Base-by-base conservation (phyloP, 2,888 invertebrate species). In the Dynastes tityus region DNA sequence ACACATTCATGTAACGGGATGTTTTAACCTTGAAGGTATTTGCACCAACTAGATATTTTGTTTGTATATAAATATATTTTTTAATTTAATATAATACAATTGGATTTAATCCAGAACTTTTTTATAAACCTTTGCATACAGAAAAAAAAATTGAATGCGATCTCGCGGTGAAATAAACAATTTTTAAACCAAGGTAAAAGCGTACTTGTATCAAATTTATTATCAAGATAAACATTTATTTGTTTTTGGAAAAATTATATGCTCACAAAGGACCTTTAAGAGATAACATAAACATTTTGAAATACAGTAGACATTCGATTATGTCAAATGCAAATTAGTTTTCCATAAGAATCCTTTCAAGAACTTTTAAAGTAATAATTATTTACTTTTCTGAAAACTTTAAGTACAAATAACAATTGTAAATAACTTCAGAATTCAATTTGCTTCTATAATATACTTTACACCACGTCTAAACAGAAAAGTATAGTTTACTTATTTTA, bases 1-100 rank as follows among this genome's bases (percentile, higher is more conserved):
- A 64, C 32, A 64, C 64, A 37, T 32, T 37, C 29, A 64, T 64
- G 64, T 64, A 64, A 13, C 29, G 53, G 53, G 53, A 70, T 53
- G 32, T 51, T 29, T 32, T 70, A 70, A 53, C 70, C 70, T 70
- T 70, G 70, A 55, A 29, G 64, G 37, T 64, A 64, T 64, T 64
- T 64, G 64, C 64, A 64, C 37, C 70, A 70, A 51, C 29, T 70
- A 70, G 53, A 27, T 70, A 70, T 70, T 70, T 70, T 53, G 70
- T 53, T 53, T 70, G 70, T 70, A 53, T 70, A 70, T 70, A 70
- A 70, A 70, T 70, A 70, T 53, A 70, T 45, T 70, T 53, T 70
- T 70, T 70, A 70, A 70, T 70, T 70, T 70, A 70, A 70, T 70
- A 70, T 51, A 70, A 70, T 70, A 70, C 70, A 70, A 70, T 70